phyloP scores from a whole-genome alignment of 2,113 vertebrate species.

The Meleagris gallopavo region DNA sequence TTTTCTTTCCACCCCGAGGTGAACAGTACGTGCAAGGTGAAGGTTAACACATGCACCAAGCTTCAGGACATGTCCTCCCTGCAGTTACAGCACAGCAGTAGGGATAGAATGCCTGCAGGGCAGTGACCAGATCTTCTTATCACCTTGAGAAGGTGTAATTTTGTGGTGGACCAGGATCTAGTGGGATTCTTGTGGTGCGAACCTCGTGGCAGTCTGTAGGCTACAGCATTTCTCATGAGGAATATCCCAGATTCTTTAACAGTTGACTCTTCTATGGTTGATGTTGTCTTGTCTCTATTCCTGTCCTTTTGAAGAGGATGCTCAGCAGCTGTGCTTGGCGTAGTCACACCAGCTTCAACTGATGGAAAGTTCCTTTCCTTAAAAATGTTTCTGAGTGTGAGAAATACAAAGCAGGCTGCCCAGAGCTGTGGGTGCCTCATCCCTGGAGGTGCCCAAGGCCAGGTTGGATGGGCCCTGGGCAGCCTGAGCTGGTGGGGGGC shows the following conservation, averaged over 20 bases:
- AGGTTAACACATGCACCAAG: not conserved
- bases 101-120: not conserved
- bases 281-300: not conserved
- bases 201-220: not conserved
- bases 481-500: too few relatives aligned
- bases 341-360: not conserved
- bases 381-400: not conserved
- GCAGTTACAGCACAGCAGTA: too few relatives aligned
- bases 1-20: not conserved
- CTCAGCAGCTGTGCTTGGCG: not conserved
- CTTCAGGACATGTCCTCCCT: not conserved
- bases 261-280: not conserved
- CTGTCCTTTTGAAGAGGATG: not conserved
- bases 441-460: too few relatives aligned
- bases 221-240: not conserved
- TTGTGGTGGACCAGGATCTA: not conserved
- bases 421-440: too few relatives aligned
- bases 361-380: not conserved
- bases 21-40: not conserved
- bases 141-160: not conserved
- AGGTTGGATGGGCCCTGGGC: too few relatives aligned
- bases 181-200: fast-evolving
- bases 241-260: not conserved
- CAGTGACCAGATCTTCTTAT: not conserved
- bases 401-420: too few relatives aligned